These are phyloP conservation scores for Chlorocebus sabaeus DNA, from an alignment of 2,113 vertebrate species.

Conservation along the genomic window DNA sequence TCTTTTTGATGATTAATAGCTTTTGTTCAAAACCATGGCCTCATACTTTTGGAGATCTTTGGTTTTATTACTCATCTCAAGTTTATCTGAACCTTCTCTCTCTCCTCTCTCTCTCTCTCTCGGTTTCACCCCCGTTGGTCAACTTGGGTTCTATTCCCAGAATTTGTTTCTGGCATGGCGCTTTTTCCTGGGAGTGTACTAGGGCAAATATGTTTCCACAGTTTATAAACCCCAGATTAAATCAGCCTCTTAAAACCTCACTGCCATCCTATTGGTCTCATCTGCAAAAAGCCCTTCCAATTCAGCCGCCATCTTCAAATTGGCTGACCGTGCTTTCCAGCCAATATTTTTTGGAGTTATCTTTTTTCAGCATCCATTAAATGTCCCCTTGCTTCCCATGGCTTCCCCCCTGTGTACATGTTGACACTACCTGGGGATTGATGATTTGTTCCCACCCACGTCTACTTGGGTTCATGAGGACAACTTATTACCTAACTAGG, in stretches of 20 bases:
- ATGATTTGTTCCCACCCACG: not conserved
- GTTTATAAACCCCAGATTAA: not conserved
- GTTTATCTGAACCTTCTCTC: not conserved
- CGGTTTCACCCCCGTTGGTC: not conserved
- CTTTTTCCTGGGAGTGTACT: not conserved
- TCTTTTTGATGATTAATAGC: not conserved
- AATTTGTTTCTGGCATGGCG: not conserved
- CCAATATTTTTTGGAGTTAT: not conserved
- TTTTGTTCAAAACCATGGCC: not conserved
- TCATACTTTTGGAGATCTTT: not conserved
- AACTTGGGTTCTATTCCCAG: not conserved
- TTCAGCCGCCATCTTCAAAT: not conserved
- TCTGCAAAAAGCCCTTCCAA: not conserved
- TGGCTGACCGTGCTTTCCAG: not conserved
- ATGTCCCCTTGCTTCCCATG: not conserved
- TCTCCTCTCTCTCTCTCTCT: not conserved
- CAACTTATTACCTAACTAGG: not conserved
- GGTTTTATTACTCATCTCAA: not conserved
- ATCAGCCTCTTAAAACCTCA: not conserved
- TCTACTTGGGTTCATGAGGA: not conserved
- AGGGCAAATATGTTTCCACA: not conserved
- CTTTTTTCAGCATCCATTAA: not conserved
- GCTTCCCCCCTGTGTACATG: not conserved
- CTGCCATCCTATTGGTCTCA: not conserved
- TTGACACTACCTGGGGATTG: not conserved